These are phyloP conservation scores for Avahi laniger DNA, from an alignment of 2,797 vertebrate genomes.

Conservation along the genomic window DNA sequence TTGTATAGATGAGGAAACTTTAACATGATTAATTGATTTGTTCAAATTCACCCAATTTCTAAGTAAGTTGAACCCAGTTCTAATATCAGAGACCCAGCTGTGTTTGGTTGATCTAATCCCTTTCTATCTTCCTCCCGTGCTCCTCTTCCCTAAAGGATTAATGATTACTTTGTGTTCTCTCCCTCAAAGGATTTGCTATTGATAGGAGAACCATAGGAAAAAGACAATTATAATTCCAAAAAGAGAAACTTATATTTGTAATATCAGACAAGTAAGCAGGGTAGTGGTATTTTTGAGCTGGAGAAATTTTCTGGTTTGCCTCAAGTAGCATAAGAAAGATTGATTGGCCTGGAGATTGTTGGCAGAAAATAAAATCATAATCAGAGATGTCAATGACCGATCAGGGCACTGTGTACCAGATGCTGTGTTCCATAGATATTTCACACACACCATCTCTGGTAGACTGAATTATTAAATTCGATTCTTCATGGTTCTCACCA, in stretches of 20 bases:
- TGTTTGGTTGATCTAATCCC: neutral
- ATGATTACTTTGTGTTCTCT: neutral
- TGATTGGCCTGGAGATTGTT: neutral
- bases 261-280: neutral
- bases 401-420: neutral
- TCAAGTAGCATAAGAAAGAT: neutral
- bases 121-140: neutral
- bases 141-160: neutral
- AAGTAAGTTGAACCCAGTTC: neutral
- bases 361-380: neutral
- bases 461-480: neutral
- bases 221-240: neutral
- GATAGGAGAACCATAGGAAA: neutral
- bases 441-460: neutral
- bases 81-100: neutral
- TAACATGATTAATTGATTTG: neutral
- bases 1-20: neutral
- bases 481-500: neutral
- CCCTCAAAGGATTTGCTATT: neutral
- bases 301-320: neutral
- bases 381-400: neutral
- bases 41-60: neutral
- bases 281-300: neutral
- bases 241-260: neutral
- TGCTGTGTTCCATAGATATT: neutral